Conservation (phyloP, 2,888 invertebrate genomes). For the Heteromurus nitidus region DNA sequence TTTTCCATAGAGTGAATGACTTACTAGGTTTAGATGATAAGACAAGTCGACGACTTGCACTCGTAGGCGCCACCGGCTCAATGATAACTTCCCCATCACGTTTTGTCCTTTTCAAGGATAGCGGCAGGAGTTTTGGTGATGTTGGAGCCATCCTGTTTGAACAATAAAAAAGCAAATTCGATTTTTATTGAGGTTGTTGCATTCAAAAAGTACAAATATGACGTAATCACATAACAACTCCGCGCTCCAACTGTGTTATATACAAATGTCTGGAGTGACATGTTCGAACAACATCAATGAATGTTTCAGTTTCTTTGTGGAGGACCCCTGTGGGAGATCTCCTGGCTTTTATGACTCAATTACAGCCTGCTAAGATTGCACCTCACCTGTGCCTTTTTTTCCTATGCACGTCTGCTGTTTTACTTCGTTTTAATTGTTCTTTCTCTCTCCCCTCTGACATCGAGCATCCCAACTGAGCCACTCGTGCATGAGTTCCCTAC, state of each 20-base stretch:
- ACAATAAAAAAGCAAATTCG: not conserved
- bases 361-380: constrained; percentile 19
- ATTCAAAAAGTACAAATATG: not conserved
- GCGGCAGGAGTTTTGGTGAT: constrained; percentile 29
- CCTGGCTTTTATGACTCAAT: constrained; percentile 38
- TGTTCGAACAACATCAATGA: not conserved
- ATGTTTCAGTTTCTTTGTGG: not conserved
- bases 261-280: not conserved
- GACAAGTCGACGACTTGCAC: constrained; percentile 33
- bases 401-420: constrained; percentile 5
- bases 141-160: constrained; percentile 50
- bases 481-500: too few relatives aligned
- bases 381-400: constrained; percentile 28
- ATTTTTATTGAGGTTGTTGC: not conserved
- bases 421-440: constrained; percentile 38
- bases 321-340: constrained; percentile 15
- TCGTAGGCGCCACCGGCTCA: constrained; percentile 34
- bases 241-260: not conserved
- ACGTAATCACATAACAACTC: not conserved
- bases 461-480: too few relatives aligned
- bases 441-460: not conserved
- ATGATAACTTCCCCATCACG: constrained; percentile 50
- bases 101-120: constrained; percentile 30
- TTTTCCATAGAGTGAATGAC: not conserved
- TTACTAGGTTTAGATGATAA: constrained; percentile 48